Conservation (phyloP, 2,113 vertebrate species). For the Ptilorrhoa leucosticta region DNA sequence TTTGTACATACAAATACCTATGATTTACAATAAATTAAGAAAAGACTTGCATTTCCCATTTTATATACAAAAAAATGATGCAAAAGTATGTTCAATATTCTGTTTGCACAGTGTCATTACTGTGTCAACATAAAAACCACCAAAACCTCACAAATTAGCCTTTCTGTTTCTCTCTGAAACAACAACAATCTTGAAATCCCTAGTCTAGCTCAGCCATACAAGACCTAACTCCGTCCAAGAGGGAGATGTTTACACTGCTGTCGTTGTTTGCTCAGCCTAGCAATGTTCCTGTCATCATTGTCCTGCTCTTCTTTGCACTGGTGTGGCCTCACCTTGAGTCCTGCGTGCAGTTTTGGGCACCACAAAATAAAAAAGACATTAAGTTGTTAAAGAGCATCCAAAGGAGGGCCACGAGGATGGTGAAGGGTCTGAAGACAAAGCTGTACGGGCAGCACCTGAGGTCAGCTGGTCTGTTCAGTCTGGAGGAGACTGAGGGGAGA, state of each 20-base stretch:
- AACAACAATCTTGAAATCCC: background rate
- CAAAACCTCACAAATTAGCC: background rate
- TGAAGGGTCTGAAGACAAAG: background rate
- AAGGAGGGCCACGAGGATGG: background rate
- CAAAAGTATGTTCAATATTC: background rate
- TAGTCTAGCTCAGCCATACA: background rate
- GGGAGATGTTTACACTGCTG: background rate
- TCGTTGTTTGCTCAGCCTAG: background rate
- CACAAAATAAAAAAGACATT: background rate
- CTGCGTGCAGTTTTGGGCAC: background rate
- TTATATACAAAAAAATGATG: background rate
- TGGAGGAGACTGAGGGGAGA: background rate
- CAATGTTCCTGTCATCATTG: background rate
- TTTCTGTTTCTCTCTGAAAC: background rate
- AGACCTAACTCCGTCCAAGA: background rate
- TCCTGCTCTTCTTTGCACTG: background rate
- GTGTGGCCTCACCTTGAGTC: background rate
- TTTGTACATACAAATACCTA: background rate
- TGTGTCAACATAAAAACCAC: background rate
- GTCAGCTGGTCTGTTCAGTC: background rate
- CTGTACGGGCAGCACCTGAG: background rate
- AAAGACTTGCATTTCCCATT: background rate
- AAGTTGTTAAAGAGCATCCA: background rate
- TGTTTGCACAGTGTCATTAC: background rate
- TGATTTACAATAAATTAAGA: background rate